Evolutionary conservation across 2,797 vertebrate genomes (phyloP).

Genomic region (Cirrhinus mrigala): DNA sequence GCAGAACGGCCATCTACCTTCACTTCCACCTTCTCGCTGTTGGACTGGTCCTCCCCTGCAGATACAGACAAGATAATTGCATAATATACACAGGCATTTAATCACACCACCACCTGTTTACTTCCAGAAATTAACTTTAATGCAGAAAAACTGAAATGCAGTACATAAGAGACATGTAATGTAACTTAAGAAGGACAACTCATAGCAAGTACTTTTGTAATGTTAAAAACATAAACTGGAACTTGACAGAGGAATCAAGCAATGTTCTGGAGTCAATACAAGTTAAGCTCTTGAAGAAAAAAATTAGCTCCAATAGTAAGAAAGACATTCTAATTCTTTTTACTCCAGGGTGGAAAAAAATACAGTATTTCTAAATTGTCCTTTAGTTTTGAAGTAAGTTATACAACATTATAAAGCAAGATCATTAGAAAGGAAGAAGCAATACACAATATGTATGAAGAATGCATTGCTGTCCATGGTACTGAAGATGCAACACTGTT

Average conservation of each 20-base stretch:
- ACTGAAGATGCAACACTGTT: slow-evolving; percentile 9
- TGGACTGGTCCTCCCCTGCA: slow-evolving; percentile 51
- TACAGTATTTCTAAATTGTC: not conserved
- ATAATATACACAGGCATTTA: not conserved
- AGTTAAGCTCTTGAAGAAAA: not conserved
- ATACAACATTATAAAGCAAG: not conserved
- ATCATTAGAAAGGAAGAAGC: not conserved
- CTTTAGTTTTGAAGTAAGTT: not conserved
- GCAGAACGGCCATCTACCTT: slow-evolving; percentile 44
- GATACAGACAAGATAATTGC: slow-evolving; percentile 28
- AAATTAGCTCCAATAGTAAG: no score
- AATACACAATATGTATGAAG: not conserved
- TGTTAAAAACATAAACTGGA: no score
- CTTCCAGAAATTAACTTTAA: not conserved
- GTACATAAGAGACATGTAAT: not conserved
- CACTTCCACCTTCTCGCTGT: slow-evolving; percentile 51
- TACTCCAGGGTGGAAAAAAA: not conserved
- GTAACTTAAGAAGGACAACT: not conserved
- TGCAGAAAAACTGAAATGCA: not conserved
- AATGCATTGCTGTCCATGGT: slow-evolving; percentile 30
- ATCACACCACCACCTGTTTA: not conserved
- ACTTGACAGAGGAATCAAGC: not conserved
- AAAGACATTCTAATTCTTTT: not conserved
- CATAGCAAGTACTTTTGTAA: not conserved
- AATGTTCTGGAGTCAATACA: not conserved